Conservation (phyloP, 2,888 invertebrate genomes). For the Lithophane ornitopus region DNA sequence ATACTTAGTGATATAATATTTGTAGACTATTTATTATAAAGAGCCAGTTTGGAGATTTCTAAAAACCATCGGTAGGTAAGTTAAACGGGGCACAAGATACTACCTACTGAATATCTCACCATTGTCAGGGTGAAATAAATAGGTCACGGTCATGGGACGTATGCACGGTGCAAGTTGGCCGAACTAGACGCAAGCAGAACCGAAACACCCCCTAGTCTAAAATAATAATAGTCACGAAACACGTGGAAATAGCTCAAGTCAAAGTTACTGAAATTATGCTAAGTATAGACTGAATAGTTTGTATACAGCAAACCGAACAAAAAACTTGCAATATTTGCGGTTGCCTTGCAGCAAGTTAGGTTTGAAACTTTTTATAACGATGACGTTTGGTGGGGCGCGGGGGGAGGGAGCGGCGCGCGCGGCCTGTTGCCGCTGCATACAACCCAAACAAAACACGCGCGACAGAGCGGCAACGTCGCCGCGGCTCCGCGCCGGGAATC, state of each 20-base stretch:
- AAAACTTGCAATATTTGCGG: conserved; percentile 55
- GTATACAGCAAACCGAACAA: conserved; percentile 38
- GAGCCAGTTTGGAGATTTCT: neutral
- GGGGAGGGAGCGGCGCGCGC: conserved; percentile 55
- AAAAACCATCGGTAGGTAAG: neutral
- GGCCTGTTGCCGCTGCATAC: conserved; percentile 78
- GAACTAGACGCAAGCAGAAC: conserved; percentile 19
- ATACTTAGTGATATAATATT: neutral
- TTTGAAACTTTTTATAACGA: conserved; percentile 68
- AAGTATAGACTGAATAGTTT: conserved; percentile 26
- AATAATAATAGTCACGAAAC: conserved; percentile 20
- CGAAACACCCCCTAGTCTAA: conserved; percentile 8
- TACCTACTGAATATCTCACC: conserved; percentile 21
- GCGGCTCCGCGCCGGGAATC: conserved; percentile 74
- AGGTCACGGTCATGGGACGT: conserved; percentile 52
- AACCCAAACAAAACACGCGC: conserved; percentile 88
- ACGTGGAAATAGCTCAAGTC: conserved; percentile 22
- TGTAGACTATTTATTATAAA: neutral
- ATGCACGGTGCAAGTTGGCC: conserved; percentile 40
- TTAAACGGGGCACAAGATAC: conserved; percentile 3
- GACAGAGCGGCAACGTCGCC: conserved; percentile 86
- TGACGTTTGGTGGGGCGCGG: conserved; percentile 67
- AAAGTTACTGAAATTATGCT: conserved; percentile 22
- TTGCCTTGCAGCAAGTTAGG: conserved; percentile 55
- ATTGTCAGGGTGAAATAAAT: conserved; percentile 43